Base-by-base conservation (phyloP, 1,140 invertebrate genomes). In the Heliconius himera region DNA sequence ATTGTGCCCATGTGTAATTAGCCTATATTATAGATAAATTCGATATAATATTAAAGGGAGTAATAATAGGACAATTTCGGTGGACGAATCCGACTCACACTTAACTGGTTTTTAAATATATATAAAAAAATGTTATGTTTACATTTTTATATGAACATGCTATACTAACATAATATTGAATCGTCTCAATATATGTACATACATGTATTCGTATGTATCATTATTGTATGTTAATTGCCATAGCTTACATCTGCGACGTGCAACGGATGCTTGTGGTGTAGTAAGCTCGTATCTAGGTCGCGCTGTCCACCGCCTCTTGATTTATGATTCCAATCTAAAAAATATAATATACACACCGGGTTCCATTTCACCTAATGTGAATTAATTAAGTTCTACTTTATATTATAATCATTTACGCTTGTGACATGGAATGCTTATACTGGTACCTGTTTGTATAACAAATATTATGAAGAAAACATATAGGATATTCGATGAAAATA, bases 181-280 rank as follows among this genome's bases (percentile, higher is more conserved):
- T 80, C 74, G 51, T 38, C 74, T 56, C 26, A 51, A 51, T 77
- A 5, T 66, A 80, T 76, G 41, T 46, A 8, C 13, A 46, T 46
- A 8, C 13, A 46, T 46, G 13, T 46, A 13, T 41, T 41, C 41
- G 11, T 46, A 36, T 60, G 70, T 80, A 38, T 80, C 74, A 80
- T 76, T 80, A 80, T 76, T 80, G 71, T 80, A 80, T 80, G 79
- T 72, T 80, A 80, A 79, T 79, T 70, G 71, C 49, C 51, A 60
- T 80, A 70, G 38, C 51, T 76, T 74, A 41, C 79, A 80, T 76
- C 74, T 73, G 38, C 74, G 51, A 54, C 78, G 73, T 51, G 56
- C 51, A 75, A 70, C 70, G 74, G 74, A 66, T 76, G 56, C n/a
- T 9, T 60, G 70, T 76, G 36, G 49, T 70, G 71, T 38, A 38